Evolutionary conservation across 2,113 vertebrate genomes (phyloP), one percentile per base, ranked within the genome.

Genomic region (Gymnocephalus cernua): DNA sequence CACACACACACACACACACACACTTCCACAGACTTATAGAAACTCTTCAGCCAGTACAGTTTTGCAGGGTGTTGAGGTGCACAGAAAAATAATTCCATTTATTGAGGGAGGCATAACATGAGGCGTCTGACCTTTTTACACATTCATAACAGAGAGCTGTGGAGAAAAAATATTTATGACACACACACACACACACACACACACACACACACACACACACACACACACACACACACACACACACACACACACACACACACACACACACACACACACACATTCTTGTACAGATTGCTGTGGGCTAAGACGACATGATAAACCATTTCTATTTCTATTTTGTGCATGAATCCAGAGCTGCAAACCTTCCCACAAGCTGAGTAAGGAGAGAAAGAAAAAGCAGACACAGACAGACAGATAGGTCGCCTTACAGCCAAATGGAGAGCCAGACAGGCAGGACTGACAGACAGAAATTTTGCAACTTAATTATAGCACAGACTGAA

Each of bases 111-210:
- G 63, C n/a, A n/a, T 59, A 69, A 83, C 80, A 47, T 2, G 2
- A n/a, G n/a, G n/a, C n/a, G 41, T 48, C 78, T 81, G 84, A 87
- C 87, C 80, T 83, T 90, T 90, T 85, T 62, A 84, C 38, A 77
- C 76, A 91, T 89, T 88, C 80, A 89, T 80, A 48, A 75, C 68
- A 80, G 64, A 71, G 77, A 82, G 66, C 54, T 70, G 27, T 51
- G 35, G 29, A 62, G 62, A 0, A 64, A 56, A 77, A 74, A 85
- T 68, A 87, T 89, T 80, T 73, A 79, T 69, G 10, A 21, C 18
- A 27, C 44, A 5, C 63, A 65, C 63, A 23, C 21, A 23, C 61
- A 63, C 61, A 38, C 27, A 18, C 27, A 58, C 56, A 29, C 56
- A 8, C 56, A 58, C 56, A 58, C 56, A 9, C 56, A 61, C 58